phyloP scores from a whole-genome alignment of 1,140 invertebrate species.

The Caerostris extrusa region DNA sequence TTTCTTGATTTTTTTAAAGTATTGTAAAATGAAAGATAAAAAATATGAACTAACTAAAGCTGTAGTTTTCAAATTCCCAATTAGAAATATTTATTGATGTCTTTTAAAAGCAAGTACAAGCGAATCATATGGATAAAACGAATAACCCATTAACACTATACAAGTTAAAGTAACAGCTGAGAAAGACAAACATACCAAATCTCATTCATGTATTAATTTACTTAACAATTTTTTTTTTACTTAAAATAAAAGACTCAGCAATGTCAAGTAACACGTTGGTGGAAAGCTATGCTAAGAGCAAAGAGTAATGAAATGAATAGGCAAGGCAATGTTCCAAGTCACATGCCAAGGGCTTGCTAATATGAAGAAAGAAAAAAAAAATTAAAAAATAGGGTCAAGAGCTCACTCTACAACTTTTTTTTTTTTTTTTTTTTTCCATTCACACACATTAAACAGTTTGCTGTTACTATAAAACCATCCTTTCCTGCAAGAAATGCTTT shows the following conservation, averaged over 20 bases:
- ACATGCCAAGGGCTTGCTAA: not conserved
- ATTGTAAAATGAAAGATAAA: no score
- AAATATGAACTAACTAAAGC: no score
- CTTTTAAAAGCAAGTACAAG: no score
- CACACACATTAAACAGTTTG: not conserved
- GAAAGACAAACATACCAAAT: conserved; percentile 7
- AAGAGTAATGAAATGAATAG: not conserved
- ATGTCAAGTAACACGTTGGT: not conserved
- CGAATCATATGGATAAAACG: no score
- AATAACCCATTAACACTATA: no score
- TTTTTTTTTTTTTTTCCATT: not conserved
- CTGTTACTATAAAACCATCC: not conserved
- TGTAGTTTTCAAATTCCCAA: no score
- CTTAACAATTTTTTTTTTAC: not conserved
- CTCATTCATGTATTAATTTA: not conserved
- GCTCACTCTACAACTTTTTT: not conserved
- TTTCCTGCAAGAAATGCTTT: not conserved
- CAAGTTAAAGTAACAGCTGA: not conserved
- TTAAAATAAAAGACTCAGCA: not conserved
- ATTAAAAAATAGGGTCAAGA: conserved; percentile 2
- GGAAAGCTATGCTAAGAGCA: not conserved
- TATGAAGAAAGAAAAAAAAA: not conserved
- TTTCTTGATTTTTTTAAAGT: no score
- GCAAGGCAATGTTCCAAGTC: conserved; percentile 10
- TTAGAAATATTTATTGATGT: no score